Percentiles rank a stretch among this genome's conserved stretches.
Evolutionary conservation across 2,888 invertebrate species (phyloP).

Genomic region (Stenurella melanura): DNA sequence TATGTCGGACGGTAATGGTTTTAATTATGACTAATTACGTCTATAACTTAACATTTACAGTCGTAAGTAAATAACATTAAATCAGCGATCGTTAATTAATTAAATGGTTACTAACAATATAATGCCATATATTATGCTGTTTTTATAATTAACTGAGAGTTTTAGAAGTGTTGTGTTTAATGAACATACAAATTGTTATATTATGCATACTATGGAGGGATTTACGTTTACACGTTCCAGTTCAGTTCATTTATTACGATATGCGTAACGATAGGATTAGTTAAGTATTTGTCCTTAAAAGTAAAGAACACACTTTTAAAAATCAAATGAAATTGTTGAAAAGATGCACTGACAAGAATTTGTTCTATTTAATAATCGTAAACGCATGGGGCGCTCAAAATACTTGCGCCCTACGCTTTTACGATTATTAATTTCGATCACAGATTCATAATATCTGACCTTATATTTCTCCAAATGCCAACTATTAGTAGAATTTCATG

Average conservation of each 20-base stretch:
- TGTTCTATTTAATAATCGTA: too few species aligned
- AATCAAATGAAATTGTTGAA: too few species aligned
- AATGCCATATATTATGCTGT: neutral
- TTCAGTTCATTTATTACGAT: neutral
- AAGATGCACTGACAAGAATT: too few species aligned
- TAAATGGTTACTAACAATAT: neutral
- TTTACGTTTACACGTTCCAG: neutral
- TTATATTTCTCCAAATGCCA: too few species aligned
- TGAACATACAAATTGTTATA: conserved; percentile 47
- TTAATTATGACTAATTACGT: conserved; percentile 3
- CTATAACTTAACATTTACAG: neutral
- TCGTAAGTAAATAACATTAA: neutral
- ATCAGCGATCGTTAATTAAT: neutral
- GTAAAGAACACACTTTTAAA: too few species aligned
- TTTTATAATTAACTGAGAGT: neutral
- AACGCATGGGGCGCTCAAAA: too few species aligned
- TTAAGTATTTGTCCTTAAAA: too few species aligned
- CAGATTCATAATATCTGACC: too few species aligned
- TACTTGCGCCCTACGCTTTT: too few species aligned
- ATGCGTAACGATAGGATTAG: neutral
- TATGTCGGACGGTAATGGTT: neutral
- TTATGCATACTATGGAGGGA: conserved; percentile 39
- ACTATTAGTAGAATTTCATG: too few species aligned
- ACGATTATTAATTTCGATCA: too few species aligned
- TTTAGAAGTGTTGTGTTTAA: conserved; percentile 35